Percentiles rank a stretch among this genome's conserved stretches.
These are phyloP conservation scores for Harpalus rubripes DNA, from an alignment of 2,888 invertebrate genomes.

Conservation along the genomic window DNA sequence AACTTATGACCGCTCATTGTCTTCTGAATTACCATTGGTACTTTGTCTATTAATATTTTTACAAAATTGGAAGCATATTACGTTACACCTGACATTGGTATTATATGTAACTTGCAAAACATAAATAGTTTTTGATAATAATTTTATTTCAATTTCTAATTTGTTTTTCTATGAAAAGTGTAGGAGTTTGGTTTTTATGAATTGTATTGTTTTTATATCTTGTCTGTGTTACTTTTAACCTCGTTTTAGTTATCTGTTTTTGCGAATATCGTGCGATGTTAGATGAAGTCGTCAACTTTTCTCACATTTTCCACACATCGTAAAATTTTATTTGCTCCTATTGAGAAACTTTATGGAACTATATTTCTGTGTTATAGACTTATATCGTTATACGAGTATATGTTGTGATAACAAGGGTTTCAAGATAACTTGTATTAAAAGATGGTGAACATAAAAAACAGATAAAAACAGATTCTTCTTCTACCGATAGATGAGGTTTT, in stretches of 20 bases:
- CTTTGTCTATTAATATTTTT: too few relatives aligned
- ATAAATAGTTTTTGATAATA: too few relatives aligned
- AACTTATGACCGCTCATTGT: too few relatives aligned
- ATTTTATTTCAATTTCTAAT: neutral
- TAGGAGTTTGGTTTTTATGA: neutral
- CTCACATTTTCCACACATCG: conserved; percentile 38
- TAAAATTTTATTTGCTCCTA: conserved; percentile 38
- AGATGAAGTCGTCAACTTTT: conserved; percentile 14
- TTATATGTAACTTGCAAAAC: too few relatives aligned
- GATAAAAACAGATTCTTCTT: neutral
- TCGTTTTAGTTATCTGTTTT: conserved; percentile 8
- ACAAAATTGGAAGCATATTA: too few relatives aligned
- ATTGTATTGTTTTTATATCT: neutral
- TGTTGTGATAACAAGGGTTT: conserved; percentile 27
- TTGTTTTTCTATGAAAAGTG: neutral
- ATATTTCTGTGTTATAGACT: conserved; percentile 34
- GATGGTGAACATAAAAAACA: neutral
- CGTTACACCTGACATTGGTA: too few relatives aligned
- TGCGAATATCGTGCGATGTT: neutral
- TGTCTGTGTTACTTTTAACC: neutral
- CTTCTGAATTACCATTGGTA: too few relatives aligned
- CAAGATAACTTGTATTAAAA: neutral
- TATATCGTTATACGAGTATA: conserved; percentile 12
- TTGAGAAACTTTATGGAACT: conserved; percentile 24
- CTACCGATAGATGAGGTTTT: neutral